Evolutionary conservation across 2,113 vertebrate genomes (phyloP).

Genomic region (Pomatostomus ruficeps): DNA sequence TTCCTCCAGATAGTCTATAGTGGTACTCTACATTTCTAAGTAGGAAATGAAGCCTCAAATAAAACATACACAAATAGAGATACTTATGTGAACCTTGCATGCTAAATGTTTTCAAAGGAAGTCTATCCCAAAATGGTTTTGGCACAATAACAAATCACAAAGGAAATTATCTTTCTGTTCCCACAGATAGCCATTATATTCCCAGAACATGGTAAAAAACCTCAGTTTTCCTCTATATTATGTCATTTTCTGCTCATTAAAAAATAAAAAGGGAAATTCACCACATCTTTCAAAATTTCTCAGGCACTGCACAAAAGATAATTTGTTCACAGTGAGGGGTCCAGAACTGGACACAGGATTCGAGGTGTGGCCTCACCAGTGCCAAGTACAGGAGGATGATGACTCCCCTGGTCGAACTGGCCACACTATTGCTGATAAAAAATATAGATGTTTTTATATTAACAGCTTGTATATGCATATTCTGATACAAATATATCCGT

Average conservation of each 20-base stretch:
- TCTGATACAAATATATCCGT: neutral
- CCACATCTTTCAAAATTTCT: neutral
- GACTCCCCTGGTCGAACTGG: neutral
- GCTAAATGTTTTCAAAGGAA: neutral
- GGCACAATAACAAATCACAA: neutral
- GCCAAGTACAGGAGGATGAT: neutral
- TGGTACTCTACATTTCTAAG: neutral
- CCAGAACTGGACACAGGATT: neutral
- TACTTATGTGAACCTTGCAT: neutral
- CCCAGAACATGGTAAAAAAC: neutral
- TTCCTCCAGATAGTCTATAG: neutral
- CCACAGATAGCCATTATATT: neutral
- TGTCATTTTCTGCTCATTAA: neutral
- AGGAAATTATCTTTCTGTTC: neutral
- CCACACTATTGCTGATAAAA: neutral
- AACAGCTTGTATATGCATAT: neutral
- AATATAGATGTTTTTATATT: neutral
- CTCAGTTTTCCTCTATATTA: neutral
- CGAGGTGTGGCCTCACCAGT: neutral
- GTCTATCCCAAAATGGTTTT: neutral
- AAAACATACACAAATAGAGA: neutral
- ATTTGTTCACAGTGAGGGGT: neutral
- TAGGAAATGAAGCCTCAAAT: neutral
- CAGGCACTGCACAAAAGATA: neutral
- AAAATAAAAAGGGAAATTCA: neutral